Evolutionary conservation across 2,113 vertebrate genomes (phyloP).

Genomic region (Xyliphius kryptos): DNA sequence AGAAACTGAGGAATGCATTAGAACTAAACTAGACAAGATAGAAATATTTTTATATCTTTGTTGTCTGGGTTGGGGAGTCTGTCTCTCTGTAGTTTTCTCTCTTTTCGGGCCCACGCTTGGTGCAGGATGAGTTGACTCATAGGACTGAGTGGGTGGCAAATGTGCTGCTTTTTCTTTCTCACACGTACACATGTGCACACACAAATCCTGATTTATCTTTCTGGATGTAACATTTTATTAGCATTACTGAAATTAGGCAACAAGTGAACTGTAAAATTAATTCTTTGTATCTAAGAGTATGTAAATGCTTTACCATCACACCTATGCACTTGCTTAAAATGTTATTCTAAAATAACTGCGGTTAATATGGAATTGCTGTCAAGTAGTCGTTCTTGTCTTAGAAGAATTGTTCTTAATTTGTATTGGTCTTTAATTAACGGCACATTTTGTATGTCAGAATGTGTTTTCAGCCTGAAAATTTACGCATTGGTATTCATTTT

Average conservation of each 20-base stretch:
- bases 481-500: no score
- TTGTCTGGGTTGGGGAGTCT: constrained; percentile 4
- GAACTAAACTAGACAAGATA: background rate
- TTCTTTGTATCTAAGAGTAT: no score
- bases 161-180: constrained; percentile 19
- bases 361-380: no score
- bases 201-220: background rate
- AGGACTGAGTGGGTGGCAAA: constrained; percentile 43
- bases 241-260: background rate
- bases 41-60: background rate
- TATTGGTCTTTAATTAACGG: no score
- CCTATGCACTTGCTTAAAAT: no score
- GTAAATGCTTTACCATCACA: no score
- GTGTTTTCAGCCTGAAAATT: no score
- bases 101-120: constrained; percentile 40
- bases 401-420: no score
- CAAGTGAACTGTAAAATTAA: background rate
- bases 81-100: background rate
- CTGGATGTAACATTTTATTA: background rate
- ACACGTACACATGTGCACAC: constrained; percentile 24
- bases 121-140: constrained; percentile 46
- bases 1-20: background rate
- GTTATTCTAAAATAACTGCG: no score
- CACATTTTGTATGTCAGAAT: no score
- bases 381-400: no score